These are phyloP conservation scores for Lineus longissimus DNA, from an alignment of 1,140 invertebrate species.

Conservation along the genomic window DNA sequence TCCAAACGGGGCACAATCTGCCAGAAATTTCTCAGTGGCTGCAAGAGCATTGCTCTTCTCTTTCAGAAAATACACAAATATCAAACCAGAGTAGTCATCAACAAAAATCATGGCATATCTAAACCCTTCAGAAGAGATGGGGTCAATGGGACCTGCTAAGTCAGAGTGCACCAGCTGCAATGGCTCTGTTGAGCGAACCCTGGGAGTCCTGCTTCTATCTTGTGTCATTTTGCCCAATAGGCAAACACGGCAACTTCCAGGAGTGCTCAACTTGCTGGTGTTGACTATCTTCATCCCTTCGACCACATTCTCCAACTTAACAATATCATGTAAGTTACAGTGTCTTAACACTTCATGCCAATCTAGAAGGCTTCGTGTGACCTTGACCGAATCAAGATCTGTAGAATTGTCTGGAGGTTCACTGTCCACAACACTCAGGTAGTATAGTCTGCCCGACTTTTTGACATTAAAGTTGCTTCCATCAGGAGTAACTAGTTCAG, in stretches of 20 bases:
- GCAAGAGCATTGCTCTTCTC: conserved; percentile 13
- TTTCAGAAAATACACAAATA: conserved; percentile 19
- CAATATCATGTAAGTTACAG: conserved; percentile 6
- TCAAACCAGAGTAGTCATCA: conserved; percentile 17
- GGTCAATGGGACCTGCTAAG: conserved; percentile 12
- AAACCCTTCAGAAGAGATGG: conserved; percentile 11
- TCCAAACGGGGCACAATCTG: conserved; percentile 4
- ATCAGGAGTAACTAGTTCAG: neutral
- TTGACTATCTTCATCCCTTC: conserved; percentile 9
- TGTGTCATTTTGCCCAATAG: conserved; percentile 9
- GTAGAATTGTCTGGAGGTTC: neutral
- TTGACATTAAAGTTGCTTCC: neutral
- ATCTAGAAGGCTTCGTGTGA: no score
- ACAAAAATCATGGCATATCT: conserved; percentile 15
- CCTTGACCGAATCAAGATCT: no score
- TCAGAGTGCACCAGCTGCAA: conserved; percentile 16
- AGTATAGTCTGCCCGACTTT: conserved; percentile 6
- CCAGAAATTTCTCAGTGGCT: conserved; percentile 9
- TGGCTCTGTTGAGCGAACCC: neutral
- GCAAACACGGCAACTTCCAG: conserved; percentile 3
- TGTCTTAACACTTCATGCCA: conserved; percentile 8
- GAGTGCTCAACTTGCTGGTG: neutral
- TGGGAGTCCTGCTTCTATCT: neutral
- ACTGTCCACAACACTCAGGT: neutral
- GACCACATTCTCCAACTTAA: conserved; percentile 3